Conservation (phyloP, 2,888 invertebrate genomes). For the Halocaridina rubra region DNA sequence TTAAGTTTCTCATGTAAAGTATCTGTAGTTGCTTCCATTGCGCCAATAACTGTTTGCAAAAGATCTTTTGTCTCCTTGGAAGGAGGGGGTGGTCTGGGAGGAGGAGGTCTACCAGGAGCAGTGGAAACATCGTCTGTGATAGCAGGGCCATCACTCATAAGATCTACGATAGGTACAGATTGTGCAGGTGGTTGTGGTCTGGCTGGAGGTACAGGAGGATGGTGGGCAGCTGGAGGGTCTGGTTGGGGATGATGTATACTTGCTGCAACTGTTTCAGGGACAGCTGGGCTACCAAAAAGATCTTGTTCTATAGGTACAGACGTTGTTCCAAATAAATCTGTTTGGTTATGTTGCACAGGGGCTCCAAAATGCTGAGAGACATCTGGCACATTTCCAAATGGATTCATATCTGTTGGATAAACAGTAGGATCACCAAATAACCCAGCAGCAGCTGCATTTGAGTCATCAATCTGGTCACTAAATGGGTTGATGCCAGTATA, state of each 20-base stretch:
- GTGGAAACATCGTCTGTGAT: not conserved
- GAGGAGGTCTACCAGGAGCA: slow-evolving; percentile 39
- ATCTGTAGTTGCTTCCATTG: slow-evolving; percentile 88
- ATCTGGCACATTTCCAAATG: slow-evolving; percentile 52
- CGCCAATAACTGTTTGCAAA: slow-evolving; percentile 86
- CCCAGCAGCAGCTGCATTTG: slow-evolving; percentile 60
- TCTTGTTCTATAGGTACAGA: not conserved
- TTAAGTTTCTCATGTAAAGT: slow-evolving; percentile 85
- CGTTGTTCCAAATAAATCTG: slow-evolving; percentile 58
- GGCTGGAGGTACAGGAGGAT: slow-evolving; percentile 48
- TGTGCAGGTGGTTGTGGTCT: slow-evolving; percentile 65
- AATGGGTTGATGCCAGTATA: slow-evolving; percentile 63
- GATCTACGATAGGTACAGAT: slow-evolving; percentile 31
- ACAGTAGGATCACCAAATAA: slow-evolving; percentile 55
- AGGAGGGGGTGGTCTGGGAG: slow-evolving; percentile 67
- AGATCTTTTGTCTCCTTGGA: slow-evolving; percentile 86
- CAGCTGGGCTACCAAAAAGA: slow-evolving; percentile 41
- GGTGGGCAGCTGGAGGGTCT: slow-evolving; percentile 25
- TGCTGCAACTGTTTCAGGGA: not conserved
- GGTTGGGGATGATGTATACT: slow-evolving; percentile 17
- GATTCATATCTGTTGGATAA: slow-evolving; percentile 58
- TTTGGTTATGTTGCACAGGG: slow-evolving; percentile 23
- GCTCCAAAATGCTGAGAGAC: slow-evolving; percentile 58
- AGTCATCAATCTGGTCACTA: slow-evolving; percentile 60
- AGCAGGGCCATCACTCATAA: slow-evolving; percentile 28